Evolutionary conservation across 1,140 invertebrate species (phyloP), one percentile per base, ranked within the genome.

Genomic region (Megalopta genalis): DNA sequence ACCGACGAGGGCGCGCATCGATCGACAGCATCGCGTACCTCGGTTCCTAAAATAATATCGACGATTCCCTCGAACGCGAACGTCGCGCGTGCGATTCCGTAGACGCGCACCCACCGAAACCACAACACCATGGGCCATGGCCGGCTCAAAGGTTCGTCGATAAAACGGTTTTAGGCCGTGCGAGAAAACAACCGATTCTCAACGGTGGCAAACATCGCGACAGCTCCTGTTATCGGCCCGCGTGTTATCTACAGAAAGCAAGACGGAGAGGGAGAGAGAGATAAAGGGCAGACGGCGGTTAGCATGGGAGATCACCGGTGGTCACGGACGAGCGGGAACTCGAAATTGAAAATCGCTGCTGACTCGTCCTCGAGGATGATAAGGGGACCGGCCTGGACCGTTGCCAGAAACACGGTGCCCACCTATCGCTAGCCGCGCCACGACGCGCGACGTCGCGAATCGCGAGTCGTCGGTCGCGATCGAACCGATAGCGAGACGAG

Each of bases 261-360:
- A 46, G 42, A 46, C 8, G 1, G 42, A 46, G 42, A 1, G 12
- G 42, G 12, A 46, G 14, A 9, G 42, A 46, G 42, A 46, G 42
- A 46, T 32, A 32, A 32, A 32, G 32, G 32, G 4, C 32, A 32
- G 32, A 32, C 32, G 32, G 32, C 32, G 4, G 32, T 32, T 32
- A 32, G 14, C 42, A 12, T 12, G 42, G 42, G 9, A 12, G 42
- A 46, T 14, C 42, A 12, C 18, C 49, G 49, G 42, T 37, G 82
- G 52, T 27, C 59, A 78, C 52, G 69, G 63, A 52, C 64, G 64
- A 46, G 32, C 32, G 42, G 18, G 68, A 62, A 69, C 57, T 18
- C 59, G 66, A 73, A 84, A 84, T 84, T 83, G 81, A 65, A 83
- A 84, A 79, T 78, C 49, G 69, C 23, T 14, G 63, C 49, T 57